Evolutionary conservation across 53 echinoderm and acorn worm genomes (phyloP).

Genomic region (Echinarachnius parma): DNA sequence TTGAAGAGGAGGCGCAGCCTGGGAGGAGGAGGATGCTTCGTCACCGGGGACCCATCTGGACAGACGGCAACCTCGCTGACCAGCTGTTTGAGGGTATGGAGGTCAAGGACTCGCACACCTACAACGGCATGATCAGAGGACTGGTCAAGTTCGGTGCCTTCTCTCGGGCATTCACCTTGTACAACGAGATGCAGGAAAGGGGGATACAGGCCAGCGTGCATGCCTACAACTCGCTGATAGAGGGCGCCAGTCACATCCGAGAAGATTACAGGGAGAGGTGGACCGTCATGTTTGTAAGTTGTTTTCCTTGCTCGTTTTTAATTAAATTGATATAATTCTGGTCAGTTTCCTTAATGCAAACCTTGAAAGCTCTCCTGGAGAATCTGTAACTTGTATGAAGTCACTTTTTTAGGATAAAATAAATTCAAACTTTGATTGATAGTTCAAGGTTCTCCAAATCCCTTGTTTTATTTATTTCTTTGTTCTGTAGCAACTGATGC

Average conservation of each 20-base stretch:
- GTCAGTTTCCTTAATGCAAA: no score
- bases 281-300: conserved; percentile 75
- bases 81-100: conserved; percentile 64
- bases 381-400: no score
- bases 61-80: conserved; percentile 77
- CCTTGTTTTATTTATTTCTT: no score
- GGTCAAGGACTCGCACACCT: conserved; percentile 62
- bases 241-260: conserved; percentile 60
- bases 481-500: conserved; percentile 67
- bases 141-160: conserved; percentile 79
- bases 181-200: conserved; percentile 92
- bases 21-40: no score
- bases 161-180: conserved; percentile 71
- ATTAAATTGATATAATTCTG: no score
- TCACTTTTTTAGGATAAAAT: no score
- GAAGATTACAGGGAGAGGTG: conserved; percentile 70
- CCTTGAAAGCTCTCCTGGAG: no score
- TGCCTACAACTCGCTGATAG: conserved; percentile 82
- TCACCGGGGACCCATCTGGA: no score
- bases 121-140: conserved; percentile 79
- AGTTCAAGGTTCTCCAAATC: no score
- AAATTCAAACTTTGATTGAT: no score
- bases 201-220: conserved; percentile 59
- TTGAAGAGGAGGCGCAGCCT: no score
- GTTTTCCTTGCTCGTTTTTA: background rate